These are phyloP conservation scores for Pipistrellus pygmaeus DNA, from an alignment of 2,797 vertebrate species.

Conservation along the genomic window DNA sequence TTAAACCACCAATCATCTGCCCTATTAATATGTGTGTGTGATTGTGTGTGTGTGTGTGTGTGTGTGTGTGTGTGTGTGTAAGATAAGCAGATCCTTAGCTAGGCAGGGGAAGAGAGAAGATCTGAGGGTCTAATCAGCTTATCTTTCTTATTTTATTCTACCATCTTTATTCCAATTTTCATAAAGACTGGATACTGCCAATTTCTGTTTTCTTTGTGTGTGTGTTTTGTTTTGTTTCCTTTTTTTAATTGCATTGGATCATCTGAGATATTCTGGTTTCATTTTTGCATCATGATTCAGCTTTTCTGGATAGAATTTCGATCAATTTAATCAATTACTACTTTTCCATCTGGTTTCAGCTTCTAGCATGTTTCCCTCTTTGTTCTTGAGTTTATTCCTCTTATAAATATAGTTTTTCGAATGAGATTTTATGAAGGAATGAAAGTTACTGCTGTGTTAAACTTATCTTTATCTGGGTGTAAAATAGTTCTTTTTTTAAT, in stretches of 20 bases:
- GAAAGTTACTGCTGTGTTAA: not conserved
- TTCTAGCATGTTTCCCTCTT: not conserved
- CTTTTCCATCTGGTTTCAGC: slow-evolving; percentile 32
- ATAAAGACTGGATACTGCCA: not conserved
- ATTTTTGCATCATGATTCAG: not conserved
- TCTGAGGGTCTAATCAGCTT: not conserved
- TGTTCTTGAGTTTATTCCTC: not conserved
- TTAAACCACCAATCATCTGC: not conserved
- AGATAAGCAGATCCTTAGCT: not conserved
- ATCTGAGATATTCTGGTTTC: not conserved
- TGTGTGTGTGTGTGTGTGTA: not conserved
- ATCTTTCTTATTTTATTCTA: slow-evolving; percentile 13
- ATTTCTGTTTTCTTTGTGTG: not conserved
- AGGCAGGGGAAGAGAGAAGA: not conserved
- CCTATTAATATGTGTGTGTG: not conserved
- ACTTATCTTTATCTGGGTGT: not conserved
- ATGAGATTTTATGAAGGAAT: not conserved
- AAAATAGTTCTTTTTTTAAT: not conserved
- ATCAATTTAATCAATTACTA: slow-evolving; percentile 6
- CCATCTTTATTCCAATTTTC: not conserved
- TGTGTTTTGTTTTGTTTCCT: too few relatives aligned
- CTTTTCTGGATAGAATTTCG: not conserved
- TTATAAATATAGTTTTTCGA: not conserved
- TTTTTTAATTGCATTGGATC: not conserved
- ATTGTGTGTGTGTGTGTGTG: too few relatives aligned